Conservation (phyloP, 1,140 invertebrate species). For the Lepidurus arcticus region DNA sequence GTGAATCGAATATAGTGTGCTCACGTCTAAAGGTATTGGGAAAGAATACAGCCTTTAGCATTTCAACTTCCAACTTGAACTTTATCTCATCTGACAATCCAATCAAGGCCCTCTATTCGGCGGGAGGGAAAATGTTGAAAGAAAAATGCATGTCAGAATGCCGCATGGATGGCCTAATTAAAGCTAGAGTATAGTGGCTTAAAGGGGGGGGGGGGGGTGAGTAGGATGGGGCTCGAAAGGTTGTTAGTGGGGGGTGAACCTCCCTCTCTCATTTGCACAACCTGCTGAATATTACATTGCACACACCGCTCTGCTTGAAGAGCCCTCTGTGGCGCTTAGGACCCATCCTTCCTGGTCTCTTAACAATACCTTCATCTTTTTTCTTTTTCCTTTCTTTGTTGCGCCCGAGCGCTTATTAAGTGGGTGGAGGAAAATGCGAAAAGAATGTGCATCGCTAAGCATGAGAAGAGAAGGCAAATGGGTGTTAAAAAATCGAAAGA, state of each 20-base stretch:
- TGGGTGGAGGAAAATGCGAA: conserved; percentile 7
- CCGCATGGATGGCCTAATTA: conserved; percentile 21
- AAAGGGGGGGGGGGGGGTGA: neutral
- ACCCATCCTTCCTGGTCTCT: conserved; percentile 7
- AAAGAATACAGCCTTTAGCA: neutral
- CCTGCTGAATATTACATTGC: conserved; percentile 21
- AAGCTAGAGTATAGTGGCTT: neutral
- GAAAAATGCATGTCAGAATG: conserved; percentile 15
- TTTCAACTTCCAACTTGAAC: neutral
- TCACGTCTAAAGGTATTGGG: neutral
- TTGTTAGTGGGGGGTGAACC: neutral
- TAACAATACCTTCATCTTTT: neutral
- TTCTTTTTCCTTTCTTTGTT: neutral
- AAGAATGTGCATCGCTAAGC: conserved; percentile 11
- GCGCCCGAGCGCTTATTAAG: neutral
- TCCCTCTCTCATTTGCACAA: neutral
- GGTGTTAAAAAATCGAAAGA: neutral
- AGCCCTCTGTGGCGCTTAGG: conserved; percentile 8
- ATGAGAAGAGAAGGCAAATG: conserved; percentile 16
- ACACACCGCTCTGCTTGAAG: conserved; percentile 1
- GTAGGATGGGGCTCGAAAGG: neutral
- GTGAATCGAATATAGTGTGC: neutral
- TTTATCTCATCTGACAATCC: conserved; percentile 22
- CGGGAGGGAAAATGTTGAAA: neutral
- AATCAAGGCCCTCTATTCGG: neutral